Evolutionary conservation across 1,140 invertebrate species (phyloP).

Genomic region (Liolophura sinensis): DNA sequence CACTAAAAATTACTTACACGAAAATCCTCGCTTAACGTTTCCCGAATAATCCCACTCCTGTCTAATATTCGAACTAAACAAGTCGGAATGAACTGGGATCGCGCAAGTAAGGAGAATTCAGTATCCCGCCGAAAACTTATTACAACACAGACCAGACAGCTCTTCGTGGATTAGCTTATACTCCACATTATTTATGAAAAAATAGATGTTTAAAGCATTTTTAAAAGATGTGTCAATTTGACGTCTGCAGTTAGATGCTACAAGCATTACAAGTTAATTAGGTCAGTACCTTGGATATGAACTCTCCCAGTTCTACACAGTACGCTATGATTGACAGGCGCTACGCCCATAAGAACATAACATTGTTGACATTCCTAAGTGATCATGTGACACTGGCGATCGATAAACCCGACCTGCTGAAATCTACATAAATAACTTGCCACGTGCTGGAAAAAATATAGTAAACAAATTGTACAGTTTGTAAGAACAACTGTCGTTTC

Average conservation of each 20-base stretch:
- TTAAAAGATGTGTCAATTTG: too few species aligned
- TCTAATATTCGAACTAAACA: too few species aligned
- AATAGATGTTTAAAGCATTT: not conserved
- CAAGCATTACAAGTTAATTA: slow-evolving; percentile 1
- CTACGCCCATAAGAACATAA: slow-evolving; percentile 33
- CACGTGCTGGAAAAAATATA: too few species aligned
- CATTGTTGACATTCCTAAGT: slow-evolving; percentile 51
- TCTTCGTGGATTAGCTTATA: not conserved
- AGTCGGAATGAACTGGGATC: too few species aligned
- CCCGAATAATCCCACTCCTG: too few species aligned
- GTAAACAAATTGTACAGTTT: too few species aligned
- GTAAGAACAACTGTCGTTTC: too few species aligned
- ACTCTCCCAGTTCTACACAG: slow-evolving; percentile 4
- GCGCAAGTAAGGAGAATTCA: too few species aligned
- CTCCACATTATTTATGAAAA: not conserved
- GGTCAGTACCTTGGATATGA: slow-evolving; percentile 2
- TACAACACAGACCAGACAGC: not conserved
- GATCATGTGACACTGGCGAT: slow-evolving; percentile 35
- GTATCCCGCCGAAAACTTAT: slow-evolving; percentile 6
- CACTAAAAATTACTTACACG: too few species aligned
- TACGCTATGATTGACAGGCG: slow-evolving; percentile 45
- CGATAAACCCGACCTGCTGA: too few species aligned
- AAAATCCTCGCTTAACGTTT: too few species aligned
- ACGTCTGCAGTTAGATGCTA: not conserved
- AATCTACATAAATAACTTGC: too few species aligned